Conservation (phyloP, 1,140 invertebrate species). For the Lepidurus apus region DNA sequence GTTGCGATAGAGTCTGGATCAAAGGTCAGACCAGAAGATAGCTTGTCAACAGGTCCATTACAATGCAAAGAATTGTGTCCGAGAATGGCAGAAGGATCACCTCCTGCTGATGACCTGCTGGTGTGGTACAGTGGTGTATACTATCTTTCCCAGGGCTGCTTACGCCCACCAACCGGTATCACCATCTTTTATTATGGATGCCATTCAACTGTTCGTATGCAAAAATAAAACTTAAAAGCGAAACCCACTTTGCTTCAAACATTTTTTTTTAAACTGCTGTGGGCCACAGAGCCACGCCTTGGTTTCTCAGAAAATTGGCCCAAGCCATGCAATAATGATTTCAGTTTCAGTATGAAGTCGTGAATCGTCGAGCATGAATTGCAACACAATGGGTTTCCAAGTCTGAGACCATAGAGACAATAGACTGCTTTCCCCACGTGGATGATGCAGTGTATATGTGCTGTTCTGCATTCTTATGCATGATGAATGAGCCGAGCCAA, state of each 20-base stretch:
- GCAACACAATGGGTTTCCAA: background rate
- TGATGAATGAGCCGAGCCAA: conserved; percentile 1
- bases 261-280: background rate
- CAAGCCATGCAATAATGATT: conserved; percentile 9
- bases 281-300: background rate
- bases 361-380: background rate
- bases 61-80: conserved; percentile 14
- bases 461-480: conserved; percentile 19
- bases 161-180: conserved; percentile 13
- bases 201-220: background rate
- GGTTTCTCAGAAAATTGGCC: conserved; percentile 4
- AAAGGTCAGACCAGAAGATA: conserved; percentile 14
- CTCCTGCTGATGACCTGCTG: conserved; percentile 7
- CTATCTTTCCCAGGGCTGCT: conserved; percentile 5
- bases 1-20: background rate
- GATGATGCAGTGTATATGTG: background rate
- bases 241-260: background rate
- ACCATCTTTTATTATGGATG: conserved; percentile 2
- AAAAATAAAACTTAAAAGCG: background rate
- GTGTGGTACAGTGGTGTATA: background rate
- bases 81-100: conserved; percentile 9
- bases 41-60: conserved; percentile 21
- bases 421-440: background rate
- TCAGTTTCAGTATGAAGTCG: background rate
- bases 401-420: background rate